Evolutionary conservation across 1,140 invertebrate species (phyloP).

Genomic region (Ceratina calcarata): DNA sequence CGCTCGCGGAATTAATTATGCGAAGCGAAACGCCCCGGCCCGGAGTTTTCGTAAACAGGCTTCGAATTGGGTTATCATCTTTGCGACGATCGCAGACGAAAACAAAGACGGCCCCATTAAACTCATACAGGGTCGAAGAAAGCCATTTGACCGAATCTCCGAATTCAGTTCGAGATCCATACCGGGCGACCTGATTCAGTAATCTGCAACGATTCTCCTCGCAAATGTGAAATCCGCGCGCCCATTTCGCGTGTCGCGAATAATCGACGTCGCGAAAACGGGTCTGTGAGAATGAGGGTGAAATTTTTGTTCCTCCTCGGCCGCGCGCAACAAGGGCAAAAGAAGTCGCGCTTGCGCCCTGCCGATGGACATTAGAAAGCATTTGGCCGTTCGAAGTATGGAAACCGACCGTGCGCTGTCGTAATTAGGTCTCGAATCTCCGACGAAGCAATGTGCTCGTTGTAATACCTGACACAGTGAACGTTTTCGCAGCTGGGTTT

Average conservation of each 20-base stretch:
- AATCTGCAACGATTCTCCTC: too few relatives aligned
- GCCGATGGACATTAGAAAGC: slow-evolving; percentile 37
- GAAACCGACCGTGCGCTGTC: not conserved
- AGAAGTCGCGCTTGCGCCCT: slow-evolving; percentile 3
- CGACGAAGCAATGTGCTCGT: not conserved
- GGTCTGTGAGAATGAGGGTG: slow-evolving; percentile 2
- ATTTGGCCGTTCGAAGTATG: slow-evolving; percentile 1
- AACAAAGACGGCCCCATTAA: not conserved
- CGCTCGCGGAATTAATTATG: slow-evolving; percentile 8
- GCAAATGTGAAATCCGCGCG: not conserved
- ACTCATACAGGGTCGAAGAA: not conserved
- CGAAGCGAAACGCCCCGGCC: not conserved
- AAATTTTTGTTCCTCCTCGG: slow-evolving; percentile 18
- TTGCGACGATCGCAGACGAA: not conserved
- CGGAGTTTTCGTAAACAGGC: slow-evolving; percentile 9
- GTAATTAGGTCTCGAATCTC: slow-evolving; percentile 27
- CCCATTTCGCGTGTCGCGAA: slow-evolving; percentile 23
- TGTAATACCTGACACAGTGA: too few relatives aligned
- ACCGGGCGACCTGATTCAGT: not conserved
- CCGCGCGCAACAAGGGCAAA: slow-evolving; percentile 21
- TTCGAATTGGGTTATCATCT: not conserved
- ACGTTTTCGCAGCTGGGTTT: not conserved
- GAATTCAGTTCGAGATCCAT: not conserved
- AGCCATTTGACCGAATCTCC: not conserved
- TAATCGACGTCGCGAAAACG: slow-evolving; percentile 23